These are phyloP conservation scores for Bolinopsis microptera DNA, from an alignment of 37 sponge, comb jelly and placozoan species.

Conservation along the genomic window DNA sequence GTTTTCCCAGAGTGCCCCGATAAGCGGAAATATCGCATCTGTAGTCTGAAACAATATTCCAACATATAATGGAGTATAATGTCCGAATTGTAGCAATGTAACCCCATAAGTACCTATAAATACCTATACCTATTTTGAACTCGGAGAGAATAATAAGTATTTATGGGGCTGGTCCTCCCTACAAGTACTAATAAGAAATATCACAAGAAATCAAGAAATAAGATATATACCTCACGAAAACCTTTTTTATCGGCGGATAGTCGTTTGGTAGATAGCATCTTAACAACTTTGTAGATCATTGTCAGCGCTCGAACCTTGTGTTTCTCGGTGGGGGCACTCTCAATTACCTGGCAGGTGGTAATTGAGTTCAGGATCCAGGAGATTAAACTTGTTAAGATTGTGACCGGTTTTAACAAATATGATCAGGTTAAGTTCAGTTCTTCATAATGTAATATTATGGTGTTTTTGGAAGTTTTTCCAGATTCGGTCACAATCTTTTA, in stretches of 20 bases:
- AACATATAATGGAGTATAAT: too few species aligned
- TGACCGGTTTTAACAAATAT: too few species aligned
- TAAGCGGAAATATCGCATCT: not conserved
- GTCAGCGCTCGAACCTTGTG: not conserved
- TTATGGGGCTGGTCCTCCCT: too few species aligned
- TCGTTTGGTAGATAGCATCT: not conserved
- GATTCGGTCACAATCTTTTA: not conserved
- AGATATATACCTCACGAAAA: not conserved
- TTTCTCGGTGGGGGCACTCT: not conserved
- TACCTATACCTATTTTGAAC: too few species aligned
- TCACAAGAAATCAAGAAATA: too few species aligned
- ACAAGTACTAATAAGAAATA: too few species aligned
- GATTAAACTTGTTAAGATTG: not conserved
- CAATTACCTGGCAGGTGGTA: slow-evolving; percentile 1
- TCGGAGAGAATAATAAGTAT: too few species aligned
- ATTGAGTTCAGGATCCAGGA: not conserved
- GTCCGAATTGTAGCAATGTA: too few species aligned
- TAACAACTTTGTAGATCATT: slow-evolving; percentile 52
- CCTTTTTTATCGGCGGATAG: slow-evolving; percentile 8
- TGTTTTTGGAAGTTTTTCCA: too few species aligned
- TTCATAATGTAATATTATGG: too few species aligned
- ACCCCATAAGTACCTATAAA: too few species aligned
- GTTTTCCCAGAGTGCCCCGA: slow-evolving; percentile 46
- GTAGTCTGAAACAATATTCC: not conserved
- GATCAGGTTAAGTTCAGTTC: too few species aligned